A percentile compares a stretch with the other conserved stretches of the same genome.
phyloP scores from a whole-genome alignment of 2,113 vertebrate genomes.

The Columba janthina region DNA sequence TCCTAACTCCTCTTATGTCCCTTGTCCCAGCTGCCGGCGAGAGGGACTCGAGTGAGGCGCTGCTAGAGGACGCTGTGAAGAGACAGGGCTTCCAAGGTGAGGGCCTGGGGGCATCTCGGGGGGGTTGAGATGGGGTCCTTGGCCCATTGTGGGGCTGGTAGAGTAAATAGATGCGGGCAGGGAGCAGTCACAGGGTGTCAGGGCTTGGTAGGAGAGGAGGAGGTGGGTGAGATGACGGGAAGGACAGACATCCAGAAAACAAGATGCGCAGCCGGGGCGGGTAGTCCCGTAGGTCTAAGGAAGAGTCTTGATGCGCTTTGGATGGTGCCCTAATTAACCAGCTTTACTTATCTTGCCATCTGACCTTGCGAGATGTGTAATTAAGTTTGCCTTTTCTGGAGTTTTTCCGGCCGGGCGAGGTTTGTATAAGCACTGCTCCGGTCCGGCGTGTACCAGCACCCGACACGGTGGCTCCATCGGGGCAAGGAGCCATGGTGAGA shows the following conservation, averaged over 20 bases:
- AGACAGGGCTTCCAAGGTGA: conserved; percentile 82
- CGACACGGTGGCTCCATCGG: accelerated
- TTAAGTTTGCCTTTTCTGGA: conserved; percentile 24
- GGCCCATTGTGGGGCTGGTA: accelerated
- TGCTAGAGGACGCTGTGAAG: conserved; percentile 74
- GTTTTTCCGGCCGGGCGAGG: not conserved
- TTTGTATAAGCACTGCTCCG: not conserved
- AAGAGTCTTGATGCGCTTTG: not conserved
- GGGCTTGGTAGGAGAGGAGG: not conserved
- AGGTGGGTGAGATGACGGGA: not conserved
- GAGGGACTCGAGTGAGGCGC: conserved; percentile 70
- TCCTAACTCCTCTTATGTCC: conserved; percentile 23
- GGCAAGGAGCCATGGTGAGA: not conserved
- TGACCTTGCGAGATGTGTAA: not conserved
- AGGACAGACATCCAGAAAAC: not conserved
- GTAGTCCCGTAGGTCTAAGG: not conserved
- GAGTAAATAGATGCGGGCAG: not conserved
- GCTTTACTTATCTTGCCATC: not conserved
- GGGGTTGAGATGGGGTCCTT: not conserved
- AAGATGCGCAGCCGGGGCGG: accelerated
- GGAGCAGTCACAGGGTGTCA: not conserved
- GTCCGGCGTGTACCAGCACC: accelerated
- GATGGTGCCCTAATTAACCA: not conserved
- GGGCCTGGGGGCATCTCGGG: not conserved
- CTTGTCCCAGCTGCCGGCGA: conserved; percentile 25